Base-by-base conservation (phyloP, 1,140 invertebrate genomes). In the Scaptomyza pallida region DNA sequence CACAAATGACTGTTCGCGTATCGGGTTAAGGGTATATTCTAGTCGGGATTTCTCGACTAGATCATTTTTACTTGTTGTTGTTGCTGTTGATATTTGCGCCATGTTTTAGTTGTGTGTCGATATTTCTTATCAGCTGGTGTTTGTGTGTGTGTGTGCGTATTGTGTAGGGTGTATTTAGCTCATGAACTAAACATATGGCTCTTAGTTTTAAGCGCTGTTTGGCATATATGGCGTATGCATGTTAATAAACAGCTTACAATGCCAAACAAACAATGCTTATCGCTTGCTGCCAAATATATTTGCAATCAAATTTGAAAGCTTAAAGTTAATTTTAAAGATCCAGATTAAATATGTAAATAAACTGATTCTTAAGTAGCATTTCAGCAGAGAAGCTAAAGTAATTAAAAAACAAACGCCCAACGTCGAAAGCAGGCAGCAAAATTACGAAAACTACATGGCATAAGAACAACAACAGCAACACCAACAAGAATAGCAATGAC, bases 191-290 rank as follows among this genome's bases (percentile, higher is more conserved):
- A 76, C 21, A 85, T 85, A 80, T 76, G 70, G 67, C 43, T 50
- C 44, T 57, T 71, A 40, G 45, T 51, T 72, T 65, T 59, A 3
- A 3, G 37, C 1, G n/a, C 41, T 40, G 10, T 13, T 26, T 76
- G 80, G 80, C 76, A 60, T 51, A 79, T 68, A 71, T 55, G 56
- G 75, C 80, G 80, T 83, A 83, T 83, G 80, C 80, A 72, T 82
- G 65, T 70, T 83, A n/a, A 57, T 72, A 65, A 65, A 50, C 30
- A 40, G 50, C 68, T 72, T 50, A 60, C 43, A 50, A 16, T 41
- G 74, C 51, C 70, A 71, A 65, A 26, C 23, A 10, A 35, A 17
- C 21, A 41, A 13, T 43, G 8, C 51, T 72, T 65, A 35, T 40
- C 62, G 21, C 56, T 76, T 67, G 43, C 61, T 40, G 55, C 48